phyloP scores from a whole-genome alignment of 2,888 invertebrate genomes.

The Acrobasis suavella region DNA sequence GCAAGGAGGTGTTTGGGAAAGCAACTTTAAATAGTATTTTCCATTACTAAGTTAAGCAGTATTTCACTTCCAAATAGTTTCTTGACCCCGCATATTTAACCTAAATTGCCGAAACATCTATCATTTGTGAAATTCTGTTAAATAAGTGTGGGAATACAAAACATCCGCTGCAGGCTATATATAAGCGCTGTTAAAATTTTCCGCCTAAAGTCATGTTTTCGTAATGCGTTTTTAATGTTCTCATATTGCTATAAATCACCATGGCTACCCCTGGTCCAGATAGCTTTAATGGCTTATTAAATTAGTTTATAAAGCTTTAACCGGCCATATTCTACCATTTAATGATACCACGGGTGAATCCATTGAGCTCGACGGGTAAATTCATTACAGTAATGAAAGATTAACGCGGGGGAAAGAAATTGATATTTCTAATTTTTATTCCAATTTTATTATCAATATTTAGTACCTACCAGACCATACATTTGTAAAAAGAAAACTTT shows the following conservation, averaged over 20 bases:
- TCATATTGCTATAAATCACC: constrained; percentile 81
- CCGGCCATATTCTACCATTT: constrained; percentile 46
- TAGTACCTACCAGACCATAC: too few relatives aligned
- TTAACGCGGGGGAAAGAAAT: constrained; percentile 25
- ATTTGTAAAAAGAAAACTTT: too few relatives aligned
- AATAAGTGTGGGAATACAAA: constrained; percentile 44
- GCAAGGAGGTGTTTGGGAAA: not conserved
- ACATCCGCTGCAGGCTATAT: constrained; percentile 64
- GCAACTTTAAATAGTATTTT: not conserved
- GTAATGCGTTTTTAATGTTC: constrained; percentile 83
- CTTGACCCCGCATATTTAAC: constrained; percentile 15
- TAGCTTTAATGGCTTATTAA: constrained; percentile 81
- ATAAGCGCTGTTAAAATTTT: constrained; percentile 72
- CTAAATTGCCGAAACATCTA: constrained; percentile 11
- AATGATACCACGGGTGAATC: constrained; percentile 42
- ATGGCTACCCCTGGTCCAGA: constrained; percentile 77
- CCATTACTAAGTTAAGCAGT: not conserved
- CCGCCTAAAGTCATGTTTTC: constrained; percentile 79
- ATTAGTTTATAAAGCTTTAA: constrained; percentile 63
- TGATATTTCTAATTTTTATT: too few relatives aligned
- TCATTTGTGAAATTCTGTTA: constrained; percentile 16
- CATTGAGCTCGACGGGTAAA: constrained; percentile 42
- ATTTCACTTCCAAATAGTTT: not conserved
- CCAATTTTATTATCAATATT: too few relatives aligned
- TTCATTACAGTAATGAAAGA: constrained; percentile 33